Percentiles rank a stretch among this genome's conserved stretches.
phyloP scores from a whole-genome alignment of 2,888 invertebrate species.

The Allygus modestus region DNA sequence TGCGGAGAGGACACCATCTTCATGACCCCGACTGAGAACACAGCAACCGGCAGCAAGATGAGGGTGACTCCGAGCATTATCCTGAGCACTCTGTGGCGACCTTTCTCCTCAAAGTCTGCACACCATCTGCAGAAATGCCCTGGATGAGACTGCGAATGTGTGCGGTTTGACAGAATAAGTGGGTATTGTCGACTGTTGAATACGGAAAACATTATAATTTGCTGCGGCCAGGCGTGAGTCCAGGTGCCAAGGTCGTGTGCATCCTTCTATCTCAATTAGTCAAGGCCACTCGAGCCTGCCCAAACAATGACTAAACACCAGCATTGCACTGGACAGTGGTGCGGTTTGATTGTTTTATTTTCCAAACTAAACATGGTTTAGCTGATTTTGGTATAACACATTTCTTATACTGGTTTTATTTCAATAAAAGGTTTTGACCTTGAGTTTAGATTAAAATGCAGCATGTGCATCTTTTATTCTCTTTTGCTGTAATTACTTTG shows the following conservation, averaged over 20 bases:
- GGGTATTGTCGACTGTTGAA: background rate
- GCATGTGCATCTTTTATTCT: too few relatives aligned
- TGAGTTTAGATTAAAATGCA: too few relatives aligned
- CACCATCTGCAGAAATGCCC: constrained; percentile 58
- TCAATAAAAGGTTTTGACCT: too few relatives aligned
- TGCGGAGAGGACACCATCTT: constrained; percentile 36
- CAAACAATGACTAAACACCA: background rate
- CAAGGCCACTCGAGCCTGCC: background rate
- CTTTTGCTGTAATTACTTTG: too few relatives aligned
- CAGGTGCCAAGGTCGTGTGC: constrained; percentile 28
- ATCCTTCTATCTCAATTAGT: constrained; percentile 13
- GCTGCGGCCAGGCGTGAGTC: constrained; percentile 12
- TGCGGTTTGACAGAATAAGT: constrained; percentile 12
- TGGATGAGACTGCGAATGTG: background rate
- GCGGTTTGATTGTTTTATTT: background rate
- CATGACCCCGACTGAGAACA: constrained; percentile 54
- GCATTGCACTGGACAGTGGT: background rate
- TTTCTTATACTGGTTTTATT: too few relatives aligned
- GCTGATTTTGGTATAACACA: too few relatives aligned
- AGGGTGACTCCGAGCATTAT: constrained; percentile 59
- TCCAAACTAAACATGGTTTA: background rate
- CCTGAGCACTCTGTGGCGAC: constrained; percentile 51
- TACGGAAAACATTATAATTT: constrained; percentile 53
- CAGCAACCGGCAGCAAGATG: constrained; percentile 56
- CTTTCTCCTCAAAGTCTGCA: constrained; percentile 61